A percentile compares a stretch with the other conserved stretches of the same genome.
Conservation (phyloP, 1,140 invertebrate species). For the Aphidius ervi region DNA sequence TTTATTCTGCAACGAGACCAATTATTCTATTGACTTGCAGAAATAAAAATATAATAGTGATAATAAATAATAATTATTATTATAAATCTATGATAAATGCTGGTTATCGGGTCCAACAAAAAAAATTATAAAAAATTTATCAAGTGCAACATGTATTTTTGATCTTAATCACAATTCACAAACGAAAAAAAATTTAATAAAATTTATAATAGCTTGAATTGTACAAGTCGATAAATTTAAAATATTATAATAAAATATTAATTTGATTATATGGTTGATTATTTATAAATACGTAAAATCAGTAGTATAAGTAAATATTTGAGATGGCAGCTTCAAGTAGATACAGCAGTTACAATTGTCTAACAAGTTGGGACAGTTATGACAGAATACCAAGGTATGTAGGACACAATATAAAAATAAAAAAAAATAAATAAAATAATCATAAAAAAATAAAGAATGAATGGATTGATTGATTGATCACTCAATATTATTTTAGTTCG, state of each 20-base stretch:
- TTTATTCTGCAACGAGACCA: background rate
- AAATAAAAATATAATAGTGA: slow-evolving; percentile 4
- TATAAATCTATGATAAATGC: slow-evolving; percentile 37
- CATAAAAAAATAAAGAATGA: background rate
- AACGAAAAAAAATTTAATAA: slow-evolving; percentile 15
- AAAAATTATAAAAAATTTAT: background rate
- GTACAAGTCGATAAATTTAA: slow-evolving; percentile 27
- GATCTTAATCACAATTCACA: slow-evolving; percentile 1
- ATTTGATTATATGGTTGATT: slow-evolving; percentile 23
- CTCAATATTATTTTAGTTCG: no score
- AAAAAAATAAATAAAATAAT: no score
- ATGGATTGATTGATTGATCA: no score
- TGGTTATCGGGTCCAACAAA: slow-evolving; percentile 54
- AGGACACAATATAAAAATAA: background rate
- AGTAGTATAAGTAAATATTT: slow-evolving; percentile 27
- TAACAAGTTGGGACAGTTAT: slow-evolving; percentile 84
- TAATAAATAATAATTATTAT: slow-evolving; percentile 10
- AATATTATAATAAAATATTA: slow-evolving; percentile 15
- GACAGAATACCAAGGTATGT: slow-evolving; percentile 80
- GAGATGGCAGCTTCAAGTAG: slow-evolving; percentile 69
- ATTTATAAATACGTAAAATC: slow-evolving; percentile 20
- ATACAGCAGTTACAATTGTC: slow-evolving; percentile 83
- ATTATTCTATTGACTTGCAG: slow-evolving; percentile 1
- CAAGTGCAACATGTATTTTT: background rate
- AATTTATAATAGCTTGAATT: slow-evolving; percentile 2